Evolutionary conservation across 2,113 vertebrate species (phyloP).

Genomic region (Oreochromis niloticus): DNA sequence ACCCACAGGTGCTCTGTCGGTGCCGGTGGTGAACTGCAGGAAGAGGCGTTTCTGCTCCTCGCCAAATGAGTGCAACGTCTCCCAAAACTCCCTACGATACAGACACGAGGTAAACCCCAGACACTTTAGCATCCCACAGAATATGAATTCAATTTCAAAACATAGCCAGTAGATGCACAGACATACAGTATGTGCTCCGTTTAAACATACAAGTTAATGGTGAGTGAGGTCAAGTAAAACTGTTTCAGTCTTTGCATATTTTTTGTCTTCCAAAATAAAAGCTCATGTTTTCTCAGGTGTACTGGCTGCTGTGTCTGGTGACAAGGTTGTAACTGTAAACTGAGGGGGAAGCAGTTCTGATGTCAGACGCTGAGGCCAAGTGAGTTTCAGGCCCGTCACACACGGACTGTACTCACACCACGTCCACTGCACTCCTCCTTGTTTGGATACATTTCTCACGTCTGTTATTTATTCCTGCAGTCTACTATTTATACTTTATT

Average conservation of each 20-base stretch:
- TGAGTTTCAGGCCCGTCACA: not conserved
- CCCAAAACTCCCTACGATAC: conserved; percentile 89
- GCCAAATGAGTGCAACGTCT: conserved; percentile 92
- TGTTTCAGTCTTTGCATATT: rapidly evolving
- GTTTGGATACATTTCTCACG: not conserved
- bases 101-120: not conserved
- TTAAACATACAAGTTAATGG: rapidly evolving
- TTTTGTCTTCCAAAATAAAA: not conserved
- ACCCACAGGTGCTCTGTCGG: conserved; percentile 96
- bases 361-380: not conserved
- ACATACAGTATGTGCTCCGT: rapidly evolving
- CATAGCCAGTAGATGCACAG: not conserved
- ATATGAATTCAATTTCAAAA: not conserved
- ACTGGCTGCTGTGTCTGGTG: not conserved
- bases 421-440: rapidly evolving
- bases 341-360: not conserved
- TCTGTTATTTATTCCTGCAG: not conserved
- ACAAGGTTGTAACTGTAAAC: not conserved
- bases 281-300: not conserved
- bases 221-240: rapidly evolving
- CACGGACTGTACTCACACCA: rapidly evolving
- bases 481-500: rapidly evolving
- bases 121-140: not conserved
- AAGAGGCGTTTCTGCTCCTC: conserved; percentile 98
- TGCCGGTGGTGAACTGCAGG: conserved; percentile 97